Evolutionary conservation across 2,797 vertebrate genomes (phyloP), one percentile per base, ranked within the genome.

Genomic region (Gadopsis bispinosus): DNA sequence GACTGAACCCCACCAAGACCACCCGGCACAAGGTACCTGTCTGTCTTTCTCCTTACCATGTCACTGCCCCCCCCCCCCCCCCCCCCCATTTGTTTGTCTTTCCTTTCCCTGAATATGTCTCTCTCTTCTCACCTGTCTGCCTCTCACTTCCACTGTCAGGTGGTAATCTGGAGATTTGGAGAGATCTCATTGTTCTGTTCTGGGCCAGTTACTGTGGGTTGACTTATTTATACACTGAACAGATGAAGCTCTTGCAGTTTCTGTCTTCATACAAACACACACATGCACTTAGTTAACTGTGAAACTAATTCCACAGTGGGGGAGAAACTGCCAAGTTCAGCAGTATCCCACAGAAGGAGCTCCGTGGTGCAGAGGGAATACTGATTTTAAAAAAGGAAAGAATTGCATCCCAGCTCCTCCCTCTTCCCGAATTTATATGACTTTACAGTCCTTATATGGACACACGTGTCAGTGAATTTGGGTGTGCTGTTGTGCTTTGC

Each of bases 31-130:
- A n/a, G n/a, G n/a, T n/a, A n/a, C n/a, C n/a, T n/a, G 20, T 26
- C 51, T 56, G 2, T 20, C 74, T 45, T 3, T 19, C 26, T 4
- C 87, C 84, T 26, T 26, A 26, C 26, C 26, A 26, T 26, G 26
- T 26, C 26, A 1, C 26, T 26, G 26, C 26, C 26, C 26, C 26
- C 26, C 26, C 26, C 26, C 26, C 26, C 26, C 26, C 26, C 26
- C 26, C 26, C 26, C 26, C 26, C 26, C 1, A 26, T 26, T 26
- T 68, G 37, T 51, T 26, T 37, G 56, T 65, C 26, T 6, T 14
- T 43, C 29, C 4, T n/a, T 56, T 56, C 1, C 51, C 29, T 41
- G n/a, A 4, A n/a, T n/a, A 9, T 41, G 13, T 4, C 58, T 61
- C 33, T 61, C 26, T 20, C 26, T 41, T 3, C 22, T 26, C 5